Base-by-base conservation (phyloP, 2,888 invertebrate genomes). In the Drosophila acutilabella region DNA sequence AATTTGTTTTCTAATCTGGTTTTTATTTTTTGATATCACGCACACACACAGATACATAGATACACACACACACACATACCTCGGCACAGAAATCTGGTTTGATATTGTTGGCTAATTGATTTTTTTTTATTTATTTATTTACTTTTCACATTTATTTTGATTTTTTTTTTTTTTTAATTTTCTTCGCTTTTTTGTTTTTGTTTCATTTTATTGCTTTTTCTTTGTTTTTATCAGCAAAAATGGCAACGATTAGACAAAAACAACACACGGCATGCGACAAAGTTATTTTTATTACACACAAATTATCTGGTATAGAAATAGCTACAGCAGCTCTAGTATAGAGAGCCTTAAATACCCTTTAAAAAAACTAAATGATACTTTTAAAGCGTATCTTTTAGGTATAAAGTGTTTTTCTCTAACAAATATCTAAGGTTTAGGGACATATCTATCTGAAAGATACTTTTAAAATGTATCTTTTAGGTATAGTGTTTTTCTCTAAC, bases 1-100 rank as follows among this genome's bases (percentile, higher is more conserved):
- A 71, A 74, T 72, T 72, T 68, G 68, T 72, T 74, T 74, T 74
- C 74, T 72, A 74, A 74, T 74, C 74, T 72, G 64, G 64, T 71
- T 68, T 54, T 58, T 52, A 11, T 48, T 45, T 53, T 65, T 57
- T 62, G 64, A 71, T 54, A 64, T 56, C 69, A 42, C 14, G 53
- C 38, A 51, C 40, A 65, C 16, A 64, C 30, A 62, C 38, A 51
- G 26, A 44, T 26, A 61, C 38, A 60, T 40, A 58, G 26, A 51
- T 33, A 58, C 38, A 51, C 40, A 53, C 23, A 64, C 30, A 62
- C 45, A 50, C 38, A 44, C 38, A 61, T 16, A 60, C 44, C 33
- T 23, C 45, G 61, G 52, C 36, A 66, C 18, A 36, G 51, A 64
- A 68, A 68, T 71, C 71, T 64, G 71, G 60, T 71, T 71, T 71